phyloP scores from a whole-genome alignment of 2,888 invertebrate genomes.

The Branchellion lobata region DNA sequence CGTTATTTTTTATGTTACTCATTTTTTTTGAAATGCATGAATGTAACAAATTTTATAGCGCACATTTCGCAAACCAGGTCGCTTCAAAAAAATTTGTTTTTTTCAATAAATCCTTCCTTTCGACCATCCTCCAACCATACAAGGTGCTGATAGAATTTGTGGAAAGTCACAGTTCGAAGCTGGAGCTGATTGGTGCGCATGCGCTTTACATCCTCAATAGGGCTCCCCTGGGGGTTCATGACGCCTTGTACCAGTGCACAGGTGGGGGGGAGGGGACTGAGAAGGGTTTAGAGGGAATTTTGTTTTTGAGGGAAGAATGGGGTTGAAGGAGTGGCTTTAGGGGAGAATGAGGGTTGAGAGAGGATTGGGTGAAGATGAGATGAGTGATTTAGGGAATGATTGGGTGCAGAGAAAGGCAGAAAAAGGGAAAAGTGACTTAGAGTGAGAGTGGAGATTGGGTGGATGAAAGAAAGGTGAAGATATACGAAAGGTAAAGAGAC shows the following conservation, averaged over 20 bases:
- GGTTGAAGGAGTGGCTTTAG: not conserved
- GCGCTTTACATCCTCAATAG: conserved; percentile 34
- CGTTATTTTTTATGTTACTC: not conserved
- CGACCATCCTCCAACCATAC: too few species aligned
- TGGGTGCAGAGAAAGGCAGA: too few species aligned
- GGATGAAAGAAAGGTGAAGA: not conserved
- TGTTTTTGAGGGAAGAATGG: too few species aligned
- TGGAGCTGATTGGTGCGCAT: conserved; percentile 38
- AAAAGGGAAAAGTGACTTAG: too few species aligned
- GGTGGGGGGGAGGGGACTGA: not conserved
- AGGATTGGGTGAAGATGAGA: too few species aligned
- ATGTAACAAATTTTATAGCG: not conserved
- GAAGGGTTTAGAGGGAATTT: too few species aligned
- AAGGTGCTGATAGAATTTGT: conserved; percentile 41
- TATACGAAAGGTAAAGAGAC: too few species aligned
- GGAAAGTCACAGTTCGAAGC: conserved; percentile 32
- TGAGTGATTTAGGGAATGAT: too few species aligned
- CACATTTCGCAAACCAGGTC: too few species aligned
- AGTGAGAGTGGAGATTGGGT: not conserved
- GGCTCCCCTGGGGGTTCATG: conserved; percentile 32
- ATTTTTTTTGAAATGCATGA: not conserved
- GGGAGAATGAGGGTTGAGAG: too few species aligned
- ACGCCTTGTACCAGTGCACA: conserved; percentile 23
- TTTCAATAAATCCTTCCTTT: too few species aligned
- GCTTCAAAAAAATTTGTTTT: too few species aligned